Evolutionary conservation across 2,888 invertebrate genomes (phyloP), one percentile per base, ranked within the genome.

Genomic region (Eristalis intricaria): DNA sequence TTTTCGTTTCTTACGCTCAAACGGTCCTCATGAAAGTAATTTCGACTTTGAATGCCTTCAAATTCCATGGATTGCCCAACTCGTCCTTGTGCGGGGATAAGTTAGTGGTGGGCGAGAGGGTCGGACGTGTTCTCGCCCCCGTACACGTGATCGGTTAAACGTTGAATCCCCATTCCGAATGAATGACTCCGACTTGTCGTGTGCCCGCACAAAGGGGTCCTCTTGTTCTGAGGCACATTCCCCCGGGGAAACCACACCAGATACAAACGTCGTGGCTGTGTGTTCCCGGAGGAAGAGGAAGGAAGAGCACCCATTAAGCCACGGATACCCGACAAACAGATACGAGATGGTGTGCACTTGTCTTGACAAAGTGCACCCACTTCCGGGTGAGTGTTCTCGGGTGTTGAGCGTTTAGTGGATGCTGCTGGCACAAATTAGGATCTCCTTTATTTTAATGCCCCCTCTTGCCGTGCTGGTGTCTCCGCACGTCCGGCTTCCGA

Each of bases 1-100:
- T 84, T 80, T 75, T 68, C 40, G 66, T 76, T 71, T 75, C 75
- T 75, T 76, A 71, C 75, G 70, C 75, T 84, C 80, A 66, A 84
- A 71, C 80, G 75, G 75, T 71, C 56, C 70, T 32, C 80, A 68
- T 80, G 63, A 80, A 75, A 84, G 80, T 84, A 68, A 84, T 84
- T 75, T 58, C 56, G 32, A 76, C 58, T 84, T 68, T 26, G 61
- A 81, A 81, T 84, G 80, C 60, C 19, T 50, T 32, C 66, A 32
- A 71, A 71, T 60, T 64, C 56, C 38, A 50, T 50, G 50, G 50
- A 50, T 50, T 50, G 50, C 19, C 19, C 50, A 19, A 19, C 50
- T 50, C 19, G 8, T 50, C 11, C 11, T 35, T 35, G 2, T 35
- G 0, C 0, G 1, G 3, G 38, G 38, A 19, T 19, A 19, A 32